phyloP scores from a whole-genome alignment of 2,113 vertebrate genomes.

The Columba livia region DNA sequence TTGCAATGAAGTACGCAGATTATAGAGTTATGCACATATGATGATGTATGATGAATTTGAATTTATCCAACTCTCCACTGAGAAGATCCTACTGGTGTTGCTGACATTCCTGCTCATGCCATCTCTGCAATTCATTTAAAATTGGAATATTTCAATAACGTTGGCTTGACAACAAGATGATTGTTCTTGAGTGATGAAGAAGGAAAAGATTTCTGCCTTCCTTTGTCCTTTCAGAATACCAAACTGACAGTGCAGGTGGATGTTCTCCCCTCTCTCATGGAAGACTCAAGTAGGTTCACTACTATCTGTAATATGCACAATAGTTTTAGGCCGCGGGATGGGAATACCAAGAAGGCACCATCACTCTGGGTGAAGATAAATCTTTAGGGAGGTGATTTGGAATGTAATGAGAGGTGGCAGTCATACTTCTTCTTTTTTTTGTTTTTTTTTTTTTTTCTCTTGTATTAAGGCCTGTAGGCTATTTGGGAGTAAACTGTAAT shows the following conservation, averaged over 20 bases:
- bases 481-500: not conserved
- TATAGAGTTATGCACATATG: not conserved
- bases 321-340: not conserved
- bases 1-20: not conserved
- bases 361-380: not conserved
- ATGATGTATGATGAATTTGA: not conserved
- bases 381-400: not conserved
- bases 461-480: not conserved
- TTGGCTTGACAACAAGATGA: not conserved
- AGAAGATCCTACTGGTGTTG: slow-evolving; percentile 8
- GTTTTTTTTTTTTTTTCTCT: not conserved
- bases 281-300: not conserved
- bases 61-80: not conserved
- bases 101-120: slow-evolving; percentile 24
- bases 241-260: not conserved
- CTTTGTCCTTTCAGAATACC: not conserved
- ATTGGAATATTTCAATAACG: not conserved
- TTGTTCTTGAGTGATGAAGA: not conserved
- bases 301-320: not conserved
- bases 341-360: not conserved
- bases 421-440: not conserved
- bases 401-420: not conserved
- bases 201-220: not conserved
- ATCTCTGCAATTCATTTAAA: slow-evolving; percentile 8
- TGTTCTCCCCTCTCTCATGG: not conserved